Evolutionary conservation across 2,888 invertebrate species (phyloP), one percentile per base, ranked within the genome.

Genomic region (Cryptophagus acutangulus): DNA sequence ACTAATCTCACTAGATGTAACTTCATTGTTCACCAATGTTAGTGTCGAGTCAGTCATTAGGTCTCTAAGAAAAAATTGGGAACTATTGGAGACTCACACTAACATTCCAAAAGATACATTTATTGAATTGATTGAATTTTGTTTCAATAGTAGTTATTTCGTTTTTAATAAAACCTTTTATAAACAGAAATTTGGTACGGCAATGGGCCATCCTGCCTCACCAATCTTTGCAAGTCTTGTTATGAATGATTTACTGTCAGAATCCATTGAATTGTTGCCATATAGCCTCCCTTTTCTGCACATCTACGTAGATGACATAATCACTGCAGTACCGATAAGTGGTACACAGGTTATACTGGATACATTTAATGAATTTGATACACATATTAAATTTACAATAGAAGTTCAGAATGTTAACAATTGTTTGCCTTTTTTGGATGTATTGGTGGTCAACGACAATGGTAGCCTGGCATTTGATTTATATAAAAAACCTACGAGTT

Each of bases 321-420:
- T 26, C 3, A 4, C 12, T 4, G 26, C 26, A 6, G 26, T 26
- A 3, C 4, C 4, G 3, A 4, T 12, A 4, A 3, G 12, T 3
- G 12, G 9, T 12, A 13, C 12, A 12, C 10, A 26, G n/a, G 26
- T 12, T 3, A 26, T 26, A 6, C 10, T 26, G n/a, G 3, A 26
- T 13, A 26, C 12, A 12, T 26, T 26, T n/a, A 26, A 26, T n/a
- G 12, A 13, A 4, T 12, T 26, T 12, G 10, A 26, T 13, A 4
- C 26, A 12, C n/a, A n/a, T 12, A 26, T 26, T n/a, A n/a, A 26
- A n/a, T 26, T 26, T 8, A 26, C 26, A 4, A 13, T 26, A 26
- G 26, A 26, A 26, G n/a, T n/a, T n/a, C 26, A 6, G 12, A 13
- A 26, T 4, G 12, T 3, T 12, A n/a, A 26, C 3, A 26, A n/a